These are phyloP conservation scores for Andrena fulva DNA, from an alignment of 2,888 invertebrate genomes.

Conservation along the genomic window DNA sequence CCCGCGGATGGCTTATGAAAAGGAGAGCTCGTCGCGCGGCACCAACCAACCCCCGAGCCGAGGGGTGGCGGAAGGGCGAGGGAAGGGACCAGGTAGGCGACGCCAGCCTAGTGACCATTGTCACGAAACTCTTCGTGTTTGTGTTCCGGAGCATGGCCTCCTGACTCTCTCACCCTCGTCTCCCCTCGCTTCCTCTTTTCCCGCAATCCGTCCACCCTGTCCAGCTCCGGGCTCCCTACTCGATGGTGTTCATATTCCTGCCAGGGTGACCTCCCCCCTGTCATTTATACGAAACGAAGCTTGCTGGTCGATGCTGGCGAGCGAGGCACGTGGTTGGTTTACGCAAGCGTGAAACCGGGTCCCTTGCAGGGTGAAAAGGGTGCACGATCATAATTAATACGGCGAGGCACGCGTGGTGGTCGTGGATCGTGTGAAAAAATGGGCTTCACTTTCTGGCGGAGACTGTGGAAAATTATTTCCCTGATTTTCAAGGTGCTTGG, in stretches of 20 bases:
- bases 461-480: not conserved
- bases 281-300: conserved; percentile 64
- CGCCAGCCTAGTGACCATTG: conserved; percentile 33
- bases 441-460: not conserved
- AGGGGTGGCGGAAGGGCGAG: conserved; percentile 17
- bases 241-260: conserved; percentile 47
- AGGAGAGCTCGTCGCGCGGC: conserved; percentile 5
- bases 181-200: not conserved
- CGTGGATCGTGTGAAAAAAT: not conserved
- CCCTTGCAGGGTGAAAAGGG: conserved; percentile 5
- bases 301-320: conserved; percentile 64
- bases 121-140: conserved; percentile 44
- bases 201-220: conserved; percentile 28
- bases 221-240: conserved; percentile 25
- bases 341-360: conserved; percentile 51
- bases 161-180: not conserved
- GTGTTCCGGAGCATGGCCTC: conserved; percentile 24
- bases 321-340: conserved; percentile 43
- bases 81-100: not conserved
- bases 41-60: conserved; percentile 8
- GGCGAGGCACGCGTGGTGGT: not conserved
- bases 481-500: not conserved
- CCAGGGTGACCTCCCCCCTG: conserved; percentile 14
- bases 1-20: conserved; percentile 22
- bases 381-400: conserved; percentile 30